Conservation (phyloP, 2,113 vertebrate genomes). For the Upupa epops region DNA sequence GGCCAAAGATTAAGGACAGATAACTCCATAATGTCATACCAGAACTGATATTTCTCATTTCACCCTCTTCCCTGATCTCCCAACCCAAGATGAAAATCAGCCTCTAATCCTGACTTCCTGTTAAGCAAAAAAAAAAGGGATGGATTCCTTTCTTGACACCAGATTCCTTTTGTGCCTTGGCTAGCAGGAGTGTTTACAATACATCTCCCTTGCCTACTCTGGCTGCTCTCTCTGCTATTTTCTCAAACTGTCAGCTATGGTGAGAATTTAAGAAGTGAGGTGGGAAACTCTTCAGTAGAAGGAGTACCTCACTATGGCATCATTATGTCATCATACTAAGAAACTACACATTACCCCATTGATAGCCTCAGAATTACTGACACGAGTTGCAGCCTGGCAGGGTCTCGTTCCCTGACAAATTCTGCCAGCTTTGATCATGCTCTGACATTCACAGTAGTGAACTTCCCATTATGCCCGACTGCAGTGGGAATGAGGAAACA, state of each 20-base stretch:
- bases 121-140: neutral
- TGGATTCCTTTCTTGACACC: neutral
- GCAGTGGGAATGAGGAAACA: neutral
- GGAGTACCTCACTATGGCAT: neutral
- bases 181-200: neutral
- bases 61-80: neutral
- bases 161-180: neutral
- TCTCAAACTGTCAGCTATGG: neutral
- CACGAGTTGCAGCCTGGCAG: neutral
- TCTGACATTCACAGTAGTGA: neutral
- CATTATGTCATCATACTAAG: neutral
- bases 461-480: neutral
- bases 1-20: neutral
- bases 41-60: neutral
- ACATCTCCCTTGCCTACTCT: neutral
- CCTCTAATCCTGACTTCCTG: neutral
- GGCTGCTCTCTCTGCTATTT: neutral
- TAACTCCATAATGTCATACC: neutral
- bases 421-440: neutral
- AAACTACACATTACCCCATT: neutral
- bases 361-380: neutral
- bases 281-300: neutral
- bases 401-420: neutral
- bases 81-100: neutral
- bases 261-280: neutral